Conservation (phyloP, 2,797 vertebrate genomes). For the Rallus crepitans region DNA sequence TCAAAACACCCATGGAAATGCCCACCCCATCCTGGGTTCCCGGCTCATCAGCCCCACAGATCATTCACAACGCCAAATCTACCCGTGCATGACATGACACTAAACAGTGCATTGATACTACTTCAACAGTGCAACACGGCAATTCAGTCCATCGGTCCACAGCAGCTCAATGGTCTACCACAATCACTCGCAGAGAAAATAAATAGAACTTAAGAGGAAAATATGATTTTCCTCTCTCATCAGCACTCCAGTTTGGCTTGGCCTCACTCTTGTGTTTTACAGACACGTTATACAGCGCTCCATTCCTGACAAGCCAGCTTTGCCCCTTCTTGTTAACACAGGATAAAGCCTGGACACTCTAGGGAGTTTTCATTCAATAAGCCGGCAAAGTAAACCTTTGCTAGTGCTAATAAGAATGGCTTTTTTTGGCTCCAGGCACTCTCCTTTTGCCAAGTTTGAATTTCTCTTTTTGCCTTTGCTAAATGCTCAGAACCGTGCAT, state of each 20-base stretch:
- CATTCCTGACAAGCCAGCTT: not conserved
- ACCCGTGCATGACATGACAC: not conserved
- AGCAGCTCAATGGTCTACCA: not conserved
- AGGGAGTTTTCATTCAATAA: conserved; percentile 69
- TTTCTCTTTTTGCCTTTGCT: conserved; percentile 35
- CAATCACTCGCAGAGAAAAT: conserved; percentile 51
- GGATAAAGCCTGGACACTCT: conserved; percentile 50
- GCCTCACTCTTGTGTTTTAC: not conserved
- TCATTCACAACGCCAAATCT: not conserved
- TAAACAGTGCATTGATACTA: not conserved
- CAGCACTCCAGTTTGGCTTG: not conserved
- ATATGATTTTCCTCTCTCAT: conserved; percentile 3
- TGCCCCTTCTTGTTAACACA: conserved; percentile 53
- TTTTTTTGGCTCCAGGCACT: conserved; percentile 56
- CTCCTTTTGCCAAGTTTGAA: conserved; percentile 38
- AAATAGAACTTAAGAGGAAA: conserved; percentile 31
- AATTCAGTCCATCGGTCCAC: not conserved
- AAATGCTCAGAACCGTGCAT: not conserved
- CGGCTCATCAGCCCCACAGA: not conserved
- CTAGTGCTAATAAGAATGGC: conserved; percentile 53
- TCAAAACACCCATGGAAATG: conserved; percentile 13
- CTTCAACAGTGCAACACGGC: not conserved
- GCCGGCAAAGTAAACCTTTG: conserved; percentile 43
- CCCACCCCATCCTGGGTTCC: not conserved
- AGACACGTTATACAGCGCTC: fast-evolving